These are phyloP conservation scores for Limnodromus scolopaceus DNA, from an alignment of 2,797 vertebrate species.

Conservation along the genomic window DNA sequence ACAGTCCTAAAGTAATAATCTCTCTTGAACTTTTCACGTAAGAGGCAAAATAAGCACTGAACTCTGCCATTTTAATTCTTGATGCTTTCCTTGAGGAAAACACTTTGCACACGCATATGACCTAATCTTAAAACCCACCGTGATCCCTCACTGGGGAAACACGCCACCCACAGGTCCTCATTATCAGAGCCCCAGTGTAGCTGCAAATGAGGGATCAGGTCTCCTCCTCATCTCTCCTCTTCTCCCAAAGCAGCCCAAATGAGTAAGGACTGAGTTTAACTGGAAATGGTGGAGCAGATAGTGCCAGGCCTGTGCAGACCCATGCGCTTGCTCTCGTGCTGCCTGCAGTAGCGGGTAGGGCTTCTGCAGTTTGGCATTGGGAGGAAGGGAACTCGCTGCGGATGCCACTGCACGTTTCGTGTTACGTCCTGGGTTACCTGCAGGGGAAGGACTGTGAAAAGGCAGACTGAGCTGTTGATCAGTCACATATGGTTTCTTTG, in stretches of 20 bases:
- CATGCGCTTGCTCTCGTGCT: rapidly evolving
- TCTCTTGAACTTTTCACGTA: neutral
- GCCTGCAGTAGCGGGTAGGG: neutral
- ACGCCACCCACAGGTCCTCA: neutral
- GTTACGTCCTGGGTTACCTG: neutral
- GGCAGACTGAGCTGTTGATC: neutral
- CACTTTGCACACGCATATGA: neutral
- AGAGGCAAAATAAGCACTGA: neutral
- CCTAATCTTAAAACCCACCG: neutral
- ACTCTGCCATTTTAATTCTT: neutral
- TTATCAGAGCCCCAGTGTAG: neutral
- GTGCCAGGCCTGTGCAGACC: neutral
- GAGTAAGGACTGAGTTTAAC: neutral
- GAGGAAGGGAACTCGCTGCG: neutral
- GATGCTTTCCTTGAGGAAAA: neutral
- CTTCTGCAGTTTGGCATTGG: neutral
- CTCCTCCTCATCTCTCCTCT: neutral
- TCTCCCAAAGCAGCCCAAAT: neutral
- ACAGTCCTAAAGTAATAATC: neutral
- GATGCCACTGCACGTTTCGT: neutral
- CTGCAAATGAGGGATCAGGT: neutral
- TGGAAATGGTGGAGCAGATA: rapidly evolving
- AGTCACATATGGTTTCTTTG: neutral
- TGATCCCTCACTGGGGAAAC: neutral
- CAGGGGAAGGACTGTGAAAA: neutral